These are phyloP conservation scores for Plodia interpunctella DNA, from an alignment of 1,140 invertebrate species.

Conservation along the genomic window DNA sequence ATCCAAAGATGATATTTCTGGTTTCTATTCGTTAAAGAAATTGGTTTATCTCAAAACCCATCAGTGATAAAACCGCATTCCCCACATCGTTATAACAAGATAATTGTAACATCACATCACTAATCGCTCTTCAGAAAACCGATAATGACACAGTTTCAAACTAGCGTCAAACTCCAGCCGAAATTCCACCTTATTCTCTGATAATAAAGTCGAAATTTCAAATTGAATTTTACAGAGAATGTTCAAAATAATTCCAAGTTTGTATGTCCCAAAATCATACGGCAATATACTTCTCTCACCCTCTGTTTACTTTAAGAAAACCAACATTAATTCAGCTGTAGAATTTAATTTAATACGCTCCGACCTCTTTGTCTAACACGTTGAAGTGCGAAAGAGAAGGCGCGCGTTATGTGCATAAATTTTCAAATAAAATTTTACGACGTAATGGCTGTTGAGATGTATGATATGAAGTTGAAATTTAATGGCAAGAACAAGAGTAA, in stretches of 20 bases:
- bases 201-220: constrained; percentile 14
- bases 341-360: constrained; percentile 39
- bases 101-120: constrained; percentile 11
- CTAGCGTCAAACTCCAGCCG: not conserved
- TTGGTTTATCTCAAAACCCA: not conserved
- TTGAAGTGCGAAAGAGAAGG: constrained; percentile 26
- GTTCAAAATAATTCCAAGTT: constrained; percentile 16
- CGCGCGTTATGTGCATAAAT: constrained; percentile 37
- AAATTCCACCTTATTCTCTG: constrained; percentile 14
- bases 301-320: constrained; percentile 53
- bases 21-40: too few relatives aligned
- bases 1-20: too few relatives aligned
- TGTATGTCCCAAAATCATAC: constrained; percentile 27
- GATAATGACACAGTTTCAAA: constrained; percentile 23
- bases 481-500: not conserved
- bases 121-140: constrained; percentile 24
- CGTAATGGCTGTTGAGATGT: constrained; percentile 32
- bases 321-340: constrained; percentile 46
- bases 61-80: not conserved
- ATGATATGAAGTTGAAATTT: constrained; percentile 12
- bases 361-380: constrained; percentile 15
- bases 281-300: constrained; percentile 19
- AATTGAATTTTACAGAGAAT: constrained; percentile 8
- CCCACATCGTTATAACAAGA: constrained; percentile 5
- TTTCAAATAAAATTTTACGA: constrained; percentile 61